Percentiles rank a stretch among this genome's conserved stretches.
Conservation (phyloP, 2,797 vertebrate genomes). For the Esox lucius region DNA sequence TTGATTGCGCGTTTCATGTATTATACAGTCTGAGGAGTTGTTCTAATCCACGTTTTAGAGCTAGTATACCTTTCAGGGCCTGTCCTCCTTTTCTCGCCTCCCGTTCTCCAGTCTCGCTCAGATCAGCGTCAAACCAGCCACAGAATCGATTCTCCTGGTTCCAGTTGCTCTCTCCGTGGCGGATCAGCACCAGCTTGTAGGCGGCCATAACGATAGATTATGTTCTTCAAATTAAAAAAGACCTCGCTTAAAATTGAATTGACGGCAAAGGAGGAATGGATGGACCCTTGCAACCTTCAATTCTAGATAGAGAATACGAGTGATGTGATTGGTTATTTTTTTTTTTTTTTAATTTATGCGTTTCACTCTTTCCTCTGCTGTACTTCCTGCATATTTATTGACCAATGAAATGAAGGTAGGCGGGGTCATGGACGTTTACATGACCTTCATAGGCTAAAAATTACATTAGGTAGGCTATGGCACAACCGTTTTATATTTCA, state of each 20-base stretch:
- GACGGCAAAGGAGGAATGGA: background rate
- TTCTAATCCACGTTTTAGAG: background rate
- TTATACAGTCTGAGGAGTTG: background rate
- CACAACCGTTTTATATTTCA: background rate
- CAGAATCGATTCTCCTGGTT: constrained; percentile 97
- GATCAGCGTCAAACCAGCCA: constrained; percentile 93
- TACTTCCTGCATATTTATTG: background rate
- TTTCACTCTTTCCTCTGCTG: background rate
- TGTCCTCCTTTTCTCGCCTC: constrained; percentile 89
- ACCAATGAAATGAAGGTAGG: background rate
- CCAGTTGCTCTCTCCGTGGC: constrained; percentile 95
- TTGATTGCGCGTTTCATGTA: background rate
- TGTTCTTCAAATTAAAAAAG: background rate
- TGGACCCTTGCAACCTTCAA: background rate
- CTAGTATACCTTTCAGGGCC: constrained; percentile 80
- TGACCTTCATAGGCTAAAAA: background rate
- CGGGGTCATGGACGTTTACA: background rate
- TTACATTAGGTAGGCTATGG: background rate
- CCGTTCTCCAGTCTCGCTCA: constrained; percentile 86
- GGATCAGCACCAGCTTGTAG: constrained; percentile 89
- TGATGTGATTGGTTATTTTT: background rate
- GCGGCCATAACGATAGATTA: constrained; percentile 75
- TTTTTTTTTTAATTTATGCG: background rate
- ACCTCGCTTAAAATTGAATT: background rate
- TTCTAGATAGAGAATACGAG: background rate